Base-by-base conservation (phyloP, 2,113 vertebrate genomes). In the Malurus melanocephalus region DNA sequence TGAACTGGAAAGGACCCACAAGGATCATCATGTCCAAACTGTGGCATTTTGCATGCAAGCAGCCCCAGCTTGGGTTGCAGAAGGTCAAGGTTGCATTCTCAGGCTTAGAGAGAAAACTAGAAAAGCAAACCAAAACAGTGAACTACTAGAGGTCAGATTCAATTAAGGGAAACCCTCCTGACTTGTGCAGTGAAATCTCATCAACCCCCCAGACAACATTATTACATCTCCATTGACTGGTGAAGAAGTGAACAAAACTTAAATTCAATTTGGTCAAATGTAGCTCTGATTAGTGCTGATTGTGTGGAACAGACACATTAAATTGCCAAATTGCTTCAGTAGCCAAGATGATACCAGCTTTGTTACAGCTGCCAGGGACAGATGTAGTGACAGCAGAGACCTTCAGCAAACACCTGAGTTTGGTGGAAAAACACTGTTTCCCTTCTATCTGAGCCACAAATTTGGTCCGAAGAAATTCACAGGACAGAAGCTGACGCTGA, bases 211-310 rank as follows among this genome's bases (percentile, higher is more conserved):
- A 66, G 48, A 82, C 81, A 30, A 73, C 19, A 61, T 32, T 51
- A 26, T 35, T 53, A 32, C 46, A 46, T 23, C 43, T 57, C 43
- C 43, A 68, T 1, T 61, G 72, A 61, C 68, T 33, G 28, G 49
- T 57, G 65, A 89, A 80, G 72, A 90, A 80, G 27, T 14, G 16
- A 84, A 84, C 11, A 87, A 79, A 82, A 83, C 42, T 68, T 68
- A 55, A 73, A 84, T 65, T 81, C 52, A 59, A 18, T 88, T 65
- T 79, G n/a, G 12, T n/a, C 62, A 62, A 61, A 57, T 61, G 28
- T 68, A 67, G 46, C 73, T 76, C 73, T 61, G 64, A 67, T 78
- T 49, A 92, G 45, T 32, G 45, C 68, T 61, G 49, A 79, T 38
- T 38, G 38, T 38, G 38, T 72, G 69, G 90, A 88, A 87, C 13